Evolutionary conservation across 2,113 vertebrate species (phyloP).

Genomic region (Panthera tigris): DNA sequence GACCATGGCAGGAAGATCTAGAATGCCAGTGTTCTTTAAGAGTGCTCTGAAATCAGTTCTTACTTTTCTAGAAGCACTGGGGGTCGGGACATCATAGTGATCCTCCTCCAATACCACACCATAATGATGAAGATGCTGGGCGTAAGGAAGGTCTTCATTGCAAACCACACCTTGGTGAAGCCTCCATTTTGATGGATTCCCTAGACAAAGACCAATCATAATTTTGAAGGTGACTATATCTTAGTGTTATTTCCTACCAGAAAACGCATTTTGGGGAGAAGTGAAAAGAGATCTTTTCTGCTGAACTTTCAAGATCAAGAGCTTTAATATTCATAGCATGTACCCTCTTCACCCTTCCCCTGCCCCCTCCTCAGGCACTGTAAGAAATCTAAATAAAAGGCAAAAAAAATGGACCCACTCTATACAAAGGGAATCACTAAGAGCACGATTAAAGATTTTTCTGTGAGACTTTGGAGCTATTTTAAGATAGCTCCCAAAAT

Average conservation of each 20-base stretch:
- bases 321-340: background rate
- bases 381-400: background rate
- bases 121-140: slow-evolving; percentile 97
- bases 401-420: background rate
- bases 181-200: slow-evolving; percentile 98
- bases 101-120: slow-evolving; percentile 99
- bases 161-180: slow-evolving; percentile 99
- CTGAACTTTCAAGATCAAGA: background rate
- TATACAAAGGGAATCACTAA: background rate
- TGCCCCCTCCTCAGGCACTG: background rate
- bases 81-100: slow-evolving; percentile 94
- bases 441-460: slow-evolving; percentile 12
- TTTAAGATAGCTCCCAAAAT: background rate
- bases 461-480: background rate
- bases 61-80: slow-evolving; percentile 99
- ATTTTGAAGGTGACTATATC: slow-evolving; percentile 22
- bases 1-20: accelerated
- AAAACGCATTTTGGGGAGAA: background rate
- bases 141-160: slow-evolving; percentile 99
- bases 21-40: background rate
- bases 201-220: slow-evolving; percentile 79
- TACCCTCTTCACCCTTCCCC: no score
- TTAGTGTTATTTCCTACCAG: background rate
- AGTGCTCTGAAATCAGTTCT: slow-evolving; percentile 71
- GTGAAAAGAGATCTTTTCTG: background rate